Conservation (phyloP, 2,888 invertebrate species). For the Margaritifera margaritifera region DNA sequence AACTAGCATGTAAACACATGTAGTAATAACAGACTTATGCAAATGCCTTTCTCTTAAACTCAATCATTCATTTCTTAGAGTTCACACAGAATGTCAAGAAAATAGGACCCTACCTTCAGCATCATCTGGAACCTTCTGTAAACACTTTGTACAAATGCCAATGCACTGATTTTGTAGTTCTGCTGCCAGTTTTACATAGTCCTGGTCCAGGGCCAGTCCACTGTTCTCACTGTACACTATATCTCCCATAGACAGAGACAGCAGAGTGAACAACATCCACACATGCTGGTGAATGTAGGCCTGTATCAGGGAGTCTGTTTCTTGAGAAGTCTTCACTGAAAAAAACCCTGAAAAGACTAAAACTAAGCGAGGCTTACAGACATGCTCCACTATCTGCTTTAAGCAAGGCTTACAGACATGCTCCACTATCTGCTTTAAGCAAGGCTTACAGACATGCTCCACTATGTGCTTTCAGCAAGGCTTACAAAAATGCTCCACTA, state of each 20-base stretch:
- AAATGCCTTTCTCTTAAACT: no score
- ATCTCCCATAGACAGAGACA: slow-evolving; percentile 65
- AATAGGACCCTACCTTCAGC: slow-evolving; percentile 47
- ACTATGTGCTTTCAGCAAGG: no score
- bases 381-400: background rate
- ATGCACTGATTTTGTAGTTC: slow-evolving; percentile 66
- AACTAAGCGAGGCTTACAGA: background rate
- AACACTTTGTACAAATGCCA: slow-evolving; percentile 57
- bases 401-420: no score
- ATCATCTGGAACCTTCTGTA: slow-evolving; percentile 60
- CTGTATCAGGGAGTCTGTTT: slow-evolving; percentile 63
- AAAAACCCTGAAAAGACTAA: slow-evolving; percentile 3
- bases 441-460: no score
- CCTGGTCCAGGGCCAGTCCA: slow-evolving; percentile 44
- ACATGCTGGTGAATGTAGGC: slow-evolving; percentile 71
- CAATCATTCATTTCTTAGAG: no score
- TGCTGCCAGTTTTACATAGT: slow-evolving; percentile 62
- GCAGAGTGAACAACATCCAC: slow-evolving; percentile 68
- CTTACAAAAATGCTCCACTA: no score
- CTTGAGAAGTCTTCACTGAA: slow-evolving; percentile 62
- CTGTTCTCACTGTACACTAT: slow-evolving; percentile 48
- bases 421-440: no score
- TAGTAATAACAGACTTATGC: no score
- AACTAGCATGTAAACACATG: no score
- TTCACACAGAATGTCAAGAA: no score